phyloP scores from a whole-genome alignment of 2,888 invertebrate genomes.

The Drosophila colorata region DNA sequence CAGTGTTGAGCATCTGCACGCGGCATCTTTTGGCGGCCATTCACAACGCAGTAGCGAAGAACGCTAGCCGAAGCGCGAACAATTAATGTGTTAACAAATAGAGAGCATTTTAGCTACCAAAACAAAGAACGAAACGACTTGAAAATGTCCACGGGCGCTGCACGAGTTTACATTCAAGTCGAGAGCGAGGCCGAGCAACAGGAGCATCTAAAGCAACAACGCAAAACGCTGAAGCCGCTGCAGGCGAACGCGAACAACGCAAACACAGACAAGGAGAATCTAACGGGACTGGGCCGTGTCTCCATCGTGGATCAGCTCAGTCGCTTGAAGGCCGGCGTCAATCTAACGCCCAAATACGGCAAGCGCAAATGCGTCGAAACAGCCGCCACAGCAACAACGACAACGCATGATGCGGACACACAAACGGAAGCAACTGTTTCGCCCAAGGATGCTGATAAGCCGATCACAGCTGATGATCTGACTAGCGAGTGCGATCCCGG shows the following conservation, averaged over 20 bases:
- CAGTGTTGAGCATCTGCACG: slow-evolving; percentile 49
- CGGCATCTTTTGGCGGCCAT: slow-evolving; percentile 63
- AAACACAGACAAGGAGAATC: slow-evolving; percentile 90
- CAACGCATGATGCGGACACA: slow-evolving; percentile 75
- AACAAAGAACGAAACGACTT: slow-evolving; percentile 47
- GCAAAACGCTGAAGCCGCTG: slow-evolving; percentile 91
- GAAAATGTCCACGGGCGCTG: slow-evolving; percentile 83
- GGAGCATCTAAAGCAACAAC: slow-evolving; percentile 87
- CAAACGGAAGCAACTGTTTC: slow-evolving; percentile 83
- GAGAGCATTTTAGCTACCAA: slow-evolving; percentile 13
- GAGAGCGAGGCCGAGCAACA: slow-evolving; percentile 85
- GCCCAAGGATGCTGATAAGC: slow-evolving; percentile 39
- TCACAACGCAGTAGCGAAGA: slow-evolving; percentile 40
- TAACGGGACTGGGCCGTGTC: slow-evolving; percentile 90
- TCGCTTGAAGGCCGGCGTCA: slow-evolving; percentile 86
- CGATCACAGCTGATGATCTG: slow-evolving; percentile 89
- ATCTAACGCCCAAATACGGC: slow-evolving; percentile 84
- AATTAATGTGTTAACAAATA: slow-evolving; percentile 38
- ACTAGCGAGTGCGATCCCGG: slow-evolving; percentile 90
- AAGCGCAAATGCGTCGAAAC: slow-evolving; percentile 85
- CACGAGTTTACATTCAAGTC: slow-evolving; percentile 84
- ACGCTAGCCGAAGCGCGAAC: slow-evolving; percentile 15
- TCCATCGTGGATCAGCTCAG: slow-evolving; percentile 86
- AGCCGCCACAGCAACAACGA: slow-evolving; percentile 11
- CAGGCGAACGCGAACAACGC: slow-evolving; percentile 89